Percentiles rank a stretch among this genome's conserved stretches.
These are phyloP conservation scores for Bombycilla garrulus DNA, from an alignment of 2,113 vertebrate species.

Conservation along the genomic window DNA sequence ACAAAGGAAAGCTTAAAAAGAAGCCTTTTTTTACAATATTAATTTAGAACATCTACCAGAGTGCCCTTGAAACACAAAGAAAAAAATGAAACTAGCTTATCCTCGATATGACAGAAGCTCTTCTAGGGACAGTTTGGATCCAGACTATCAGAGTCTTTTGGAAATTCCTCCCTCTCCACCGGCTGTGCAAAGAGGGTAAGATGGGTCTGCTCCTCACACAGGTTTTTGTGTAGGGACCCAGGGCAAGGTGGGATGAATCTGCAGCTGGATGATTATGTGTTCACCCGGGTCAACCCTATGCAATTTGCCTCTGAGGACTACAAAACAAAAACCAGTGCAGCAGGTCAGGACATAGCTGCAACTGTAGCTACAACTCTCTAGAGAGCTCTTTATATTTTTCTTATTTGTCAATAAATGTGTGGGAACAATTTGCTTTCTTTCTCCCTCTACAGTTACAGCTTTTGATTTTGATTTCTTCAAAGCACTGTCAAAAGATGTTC, in stretches of 20 bases:
- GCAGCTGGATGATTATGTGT: constrained; percentile 17
- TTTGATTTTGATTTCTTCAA: constrained; percentile 43
- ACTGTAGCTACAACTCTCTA: neutral
- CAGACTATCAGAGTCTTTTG: neutral
- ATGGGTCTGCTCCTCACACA: neutral
- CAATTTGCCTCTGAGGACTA: constrained; percentile 27
- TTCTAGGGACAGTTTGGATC: neutral
- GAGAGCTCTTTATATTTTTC: neutral
- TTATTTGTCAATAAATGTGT: constrained; percentile 19
- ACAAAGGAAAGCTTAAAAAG: neutral
- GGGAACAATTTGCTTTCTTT: constrained; percentile 27
- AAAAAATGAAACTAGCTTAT: neutral
- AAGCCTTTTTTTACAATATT: neutral
- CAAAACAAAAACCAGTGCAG: neutral
- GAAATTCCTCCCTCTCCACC: neutral
- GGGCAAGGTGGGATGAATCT: constrained; percentile 15
- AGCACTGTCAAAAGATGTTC: neutral
- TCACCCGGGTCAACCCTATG: neutral
- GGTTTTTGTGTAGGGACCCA: neutral
- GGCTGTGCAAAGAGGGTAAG: neutral
- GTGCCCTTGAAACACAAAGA: neutral
- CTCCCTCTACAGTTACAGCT: neutral
- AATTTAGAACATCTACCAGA: neutral
- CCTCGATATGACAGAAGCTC: neutral
- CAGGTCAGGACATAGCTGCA: neutral